phyloP scores from a whole-genome alignment of 1,140 invertebrate species.

The Trialeurodes vaporariorum region DNA sequence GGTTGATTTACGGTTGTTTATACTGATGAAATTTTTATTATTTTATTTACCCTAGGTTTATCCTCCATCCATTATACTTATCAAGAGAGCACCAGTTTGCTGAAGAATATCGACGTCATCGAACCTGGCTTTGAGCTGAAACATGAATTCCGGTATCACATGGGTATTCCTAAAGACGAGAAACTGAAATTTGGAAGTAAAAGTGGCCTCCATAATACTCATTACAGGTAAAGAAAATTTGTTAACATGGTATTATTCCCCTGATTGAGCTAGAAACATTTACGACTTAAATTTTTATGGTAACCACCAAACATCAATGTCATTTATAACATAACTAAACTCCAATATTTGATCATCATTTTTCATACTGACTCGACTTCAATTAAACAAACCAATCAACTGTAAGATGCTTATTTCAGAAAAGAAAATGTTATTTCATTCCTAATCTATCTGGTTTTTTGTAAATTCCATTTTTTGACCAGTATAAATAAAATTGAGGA shows the following conservation, averaged over 20 bases:
- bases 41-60: constrained; percentile 41
- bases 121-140: constrained; percentile 77
- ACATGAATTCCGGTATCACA: constrained; percentile 81
- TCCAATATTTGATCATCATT: no score
- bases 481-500: no score
- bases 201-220: constrained; percentile 69
- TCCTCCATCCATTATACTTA: constrained; percentile 82
- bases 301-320: no score
- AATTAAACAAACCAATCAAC: no score
- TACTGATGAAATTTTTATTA: constrained; percentile 9
- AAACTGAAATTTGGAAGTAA: constrained; percentile 73
- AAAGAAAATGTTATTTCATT: no score
- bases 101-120: constrained; percentile 72
- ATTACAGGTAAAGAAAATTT: constrained; percentile 53
- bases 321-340: no score
- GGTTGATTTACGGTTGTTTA: neutral
- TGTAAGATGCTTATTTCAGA: no score
- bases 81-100: constrained; percentile 66
- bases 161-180: constrained; percentile 76
- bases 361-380: no score
- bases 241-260: no score
- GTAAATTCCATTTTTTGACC: no score
- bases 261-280: no score
- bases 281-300: constrained; percentile 1
- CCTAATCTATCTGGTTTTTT: no score